These are phyloP conservation scores for Meandrina meandrites DNA, from an alignment of 92 coral and sea anemone species.

Conservation along the genomic window DNA sequence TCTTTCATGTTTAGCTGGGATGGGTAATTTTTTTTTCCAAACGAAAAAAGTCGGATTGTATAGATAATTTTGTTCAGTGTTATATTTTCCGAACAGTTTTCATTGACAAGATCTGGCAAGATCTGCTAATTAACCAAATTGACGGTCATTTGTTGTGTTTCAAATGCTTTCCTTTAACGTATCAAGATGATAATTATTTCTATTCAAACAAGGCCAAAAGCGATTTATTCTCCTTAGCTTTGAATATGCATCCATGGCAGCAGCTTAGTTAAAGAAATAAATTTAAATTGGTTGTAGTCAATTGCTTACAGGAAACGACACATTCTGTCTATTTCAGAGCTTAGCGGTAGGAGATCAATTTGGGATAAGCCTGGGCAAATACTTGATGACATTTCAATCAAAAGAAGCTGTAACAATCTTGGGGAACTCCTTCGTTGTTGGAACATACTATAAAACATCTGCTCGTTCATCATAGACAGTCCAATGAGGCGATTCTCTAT, in stretches of 20 bases:
- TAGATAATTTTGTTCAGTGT: too few relatives aligned
- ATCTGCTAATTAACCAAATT: too few relatives aligned
- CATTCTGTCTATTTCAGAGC: neutral
- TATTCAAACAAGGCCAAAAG: slow-evolving; percentile 4
- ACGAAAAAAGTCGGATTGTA: neutral
- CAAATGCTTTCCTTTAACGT: too few relatives aligned
- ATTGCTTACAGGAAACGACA: neutral
- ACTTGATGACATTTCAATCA: neutral
- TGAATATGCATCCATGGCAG: neutral
- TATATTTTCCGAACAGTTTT: neutral
- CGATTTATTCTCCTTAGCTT: neutral
- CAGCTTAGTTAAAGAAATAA: neutral
- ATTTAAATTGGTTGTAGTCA: neutral
- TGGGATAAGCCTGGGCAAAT: neutral
- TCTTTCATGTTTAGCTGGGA: neutral
- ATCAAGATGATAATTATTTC: neutral
- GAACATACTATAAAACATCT: slow-evolving; percentile 1
- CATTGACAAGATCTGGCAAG: too few relatives aligned
- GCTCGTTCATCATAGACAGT: slow-evolving; percentile 30
- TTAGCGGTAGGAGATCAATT: neutral
- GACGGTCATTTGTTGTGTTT: too few relatives aligned
- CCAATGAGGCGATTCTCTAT: neutral
- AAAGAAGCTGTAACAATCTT: neutral
- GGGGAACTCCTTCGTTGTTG: neutral
- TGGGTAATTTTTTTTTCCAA: neutral